A percentile compares a stretch with the other conserved stretches of the same genome.
phyloP scores from a whole-genome alignment of 2,113 vertebrate species.

The Lamprologus callipterus region DNA sequence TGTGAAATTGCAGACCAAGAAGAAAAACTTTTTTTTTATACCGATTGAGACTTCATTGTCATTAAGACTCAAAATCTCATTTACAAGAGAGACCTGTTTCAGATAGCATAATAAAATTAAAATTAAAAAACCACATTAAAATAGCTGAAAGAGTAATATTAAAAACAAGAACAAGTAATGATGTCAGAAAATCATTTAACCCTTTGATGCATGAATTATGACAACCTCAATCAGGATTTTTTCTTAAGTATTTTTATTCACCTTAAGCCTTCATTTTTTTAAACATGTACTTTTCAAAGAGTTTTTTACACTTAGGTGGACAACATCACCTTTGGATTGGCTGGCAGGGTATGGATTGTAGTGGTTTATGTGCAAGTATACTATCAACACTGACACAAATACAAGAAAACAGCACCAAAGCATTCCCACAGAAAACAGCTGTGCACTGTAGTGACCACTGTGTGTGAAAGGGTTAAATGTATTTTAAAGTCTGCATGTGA shows the following conservation, averaged over 20 bases:
- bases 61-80: background rate
- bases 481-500: background rate
- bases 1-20: background rate
- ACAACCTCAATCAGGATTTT: background rate
- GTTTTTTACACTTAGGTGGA: background rate
- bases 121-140: rapidly evolving
- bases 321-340: background rate
- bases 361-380: background rate
- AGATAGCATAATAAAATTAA: background rate
- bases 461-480: background rate
- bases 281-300: background rate
- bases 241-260: background rate
- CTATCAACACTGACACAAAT: background rate
- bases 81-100: background rate
- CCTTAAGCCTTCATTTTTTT: background rate
- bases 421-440: background rate
- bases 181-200: background rate
- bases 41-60: background rate
- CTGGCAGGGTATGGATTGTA: background rate
- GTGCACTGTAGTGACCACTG: background rate
- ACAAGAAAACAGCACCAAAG: background rate
- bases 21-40: background rate
- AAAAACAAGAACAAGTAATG: background rate
- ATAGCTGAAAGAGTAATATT: background rate
- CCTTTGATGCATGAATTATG: background rate